Base-by-base conservation (phyloP, 2,888 invertebrate species). In the Drosophila pseudotakahashii region DNA sequence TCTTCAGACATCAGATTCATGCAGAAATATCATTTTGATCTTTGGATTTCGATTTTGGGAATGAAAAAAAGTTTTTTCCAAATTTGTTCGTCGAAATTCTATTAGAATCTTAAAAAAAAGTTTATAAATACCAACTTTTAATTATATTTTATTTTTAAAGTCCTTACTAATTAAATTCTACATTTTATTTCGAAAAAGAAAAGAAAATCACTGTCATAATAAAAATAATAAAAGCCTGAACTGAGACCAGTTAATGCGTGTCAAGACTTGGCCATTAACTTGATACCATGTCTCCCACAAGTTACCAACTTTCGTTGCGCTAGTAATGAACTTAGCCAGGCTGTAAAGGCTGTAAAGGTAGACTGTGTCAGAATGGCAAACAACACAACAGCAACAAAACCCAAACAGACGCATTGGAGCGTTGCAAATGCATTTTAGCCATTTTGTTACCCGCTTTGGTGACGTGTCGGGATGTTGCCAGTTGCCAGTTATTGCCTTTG, bases 371-470 rank as follows among this genome's bases (percentile, higher is more conserved):
- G 11, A 37, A 32, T 16, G 45, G 32, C 23, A 26, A 42, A 16
- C 14, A 41, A 16, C 41, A 41, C 39, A 23, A 34, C 23, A 34
- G 1, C 34, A 34, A 34, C 14, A 41, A 16, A 26, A 34, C 16
- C 16, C 34, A 62, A 32, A 19, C 73, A 54, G 68, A 62, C 73
- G 48, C 63, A 62, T 64, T 70, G 57, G 63, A 83, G 79, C 84
- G 66, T 77, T 77, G 77, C 81, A 61, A 81, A 84, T 81, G 84
- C 84, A 77, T 80, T 84, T 68, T 79, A 71, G 64, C 79, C 77
- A 72, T 77, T 72, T 77, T 70, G 72, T 72, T 34, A 42, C 48
- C 64, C 61, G 75, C 79, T 81, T 84, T 79, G 82, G 77, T 79
- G 79, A 84, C 79, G 79, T 75, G 81, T 78, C 72, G 58, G 58